Conservation (phyloP, 2,888 invertebrate species). For the Spodoptera littoralis region DNA sequence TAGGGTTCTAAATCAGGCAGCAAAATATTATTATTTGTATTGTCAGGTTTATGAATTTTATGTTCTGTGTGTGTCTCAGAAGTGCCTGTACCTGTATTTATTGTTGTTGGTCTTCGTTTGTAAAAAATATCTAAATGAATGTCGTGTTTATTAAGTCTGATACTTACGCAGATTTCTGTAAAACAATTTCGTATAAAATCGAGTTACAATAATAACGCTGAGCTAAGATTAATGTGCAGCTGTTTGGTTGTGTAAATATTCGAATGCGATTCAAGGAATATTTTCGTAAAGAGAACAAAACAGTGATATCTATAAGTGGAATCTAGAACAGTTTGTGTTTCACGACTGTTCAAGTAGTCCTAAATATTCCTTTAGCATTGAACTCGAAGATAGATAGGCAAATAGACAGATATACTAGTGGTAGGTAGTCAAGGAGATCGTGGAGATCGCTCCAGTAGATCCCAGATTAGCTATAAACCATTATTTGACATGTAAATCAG, state of each 20-base stretch:
- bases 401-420: neutral
- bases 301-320: constrained; percentile 10
- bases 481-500: constrained; percentile 42
- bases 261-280: constrained; percentile 8
- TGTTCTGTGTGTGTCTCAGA: constrained; percentile 24
- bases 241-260: constrained; percentile 19
- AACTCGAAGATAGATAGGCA: constrained; percentile 13
- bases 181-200: constrained; percentile 20
- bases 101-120: constrained; percentile 24
- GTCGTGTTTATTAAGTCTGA: constrained; percentile 22
- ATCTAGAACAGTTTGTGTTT: constrained; percentile 28
- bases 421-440: neutral
- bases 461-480: constrained; percentile 12
- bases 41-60: constrained; percentile 12
- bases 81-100: constrained; percentile 45
- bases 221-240: constrained; percentile 7
- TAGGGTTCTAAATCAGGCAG: constrained; percentile 77
- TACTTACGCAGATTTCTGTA: constrained; percentile 40
- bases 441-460: constrained; percentile 8
- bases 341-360: constrained; percentile 9
- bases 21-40: constrained; percentile 46
- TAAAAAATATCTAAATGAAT: constrained; percentile 8
- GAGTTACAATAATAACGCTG: constrained; percentile 1
- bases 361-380: constrained; percentile 40
- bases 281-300: constrained; percentile 3